Percentiles rank a stretch among this genome's conserved stretches.
These are phyloP conservation scores for Nycticebus coucang DNA, from an alignment of 2,113 vertebrate genomes.

Conservation along the genomic window DNA sequence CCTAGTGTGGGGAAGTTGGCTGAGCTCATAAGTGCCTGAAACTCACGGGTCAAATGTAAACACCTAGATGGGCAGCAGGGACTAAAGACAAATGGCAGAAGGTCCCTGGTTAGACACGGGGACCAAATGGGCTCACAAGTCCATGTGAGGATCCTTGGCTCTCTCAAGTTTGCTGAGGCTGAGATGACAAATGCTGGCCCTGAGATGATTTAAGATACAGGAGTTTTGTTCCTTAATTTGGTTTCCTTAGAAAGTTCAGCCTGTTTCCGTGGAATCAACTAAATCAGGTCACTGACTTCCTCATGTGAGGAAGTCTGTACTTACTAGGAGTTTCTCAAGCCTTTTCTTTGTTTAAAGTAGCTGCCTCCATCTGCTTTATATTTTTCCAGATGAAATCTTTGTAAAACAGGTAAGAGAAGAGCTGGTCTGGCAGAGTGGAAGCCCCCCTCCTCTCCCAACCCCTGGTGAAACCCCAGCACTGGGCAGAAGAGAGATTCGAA, in stretches of 20 bases:
- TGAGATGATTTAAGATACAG: neutral
- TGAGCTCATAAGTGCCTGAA: neutral
- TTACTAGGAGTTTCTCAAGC: neutral
- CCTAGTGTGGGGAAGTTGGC: neutral
- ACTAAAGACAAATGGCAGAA: neutral
- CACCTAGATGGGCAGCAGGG: neutral
- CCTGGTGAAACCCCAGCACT: neutral
- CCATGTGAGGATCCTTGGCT: neutral
- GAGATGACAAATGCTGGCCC: neutral
- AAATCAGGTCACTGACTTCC: neutral
- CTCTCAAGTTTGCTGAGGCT: neutral
- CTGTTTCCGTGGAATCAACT: neutral
- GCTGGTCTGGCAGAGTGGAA: neutral
- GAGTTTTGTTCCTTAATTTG: neutral
- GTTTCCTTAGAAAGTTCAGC: neutral
- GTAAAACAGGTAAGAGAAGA: neutral
- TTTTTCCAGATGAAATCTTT: neutral
- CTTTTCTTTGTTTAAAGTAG: neutral
- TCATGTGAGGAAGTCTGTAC: neutral
- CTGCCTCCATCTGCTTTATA: neutral
- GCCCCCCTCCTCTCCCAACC: neutral
- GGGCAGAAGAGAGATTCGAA: neutral
- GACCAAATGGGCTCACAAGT: neutral
- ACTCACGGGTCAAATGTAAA: neutral
- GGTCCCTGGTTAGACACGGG: accelerated